Base-by-base conservation (phyloP, 1,140 invertebrate genomes). In the Saxidomus purpurata region DNA sequence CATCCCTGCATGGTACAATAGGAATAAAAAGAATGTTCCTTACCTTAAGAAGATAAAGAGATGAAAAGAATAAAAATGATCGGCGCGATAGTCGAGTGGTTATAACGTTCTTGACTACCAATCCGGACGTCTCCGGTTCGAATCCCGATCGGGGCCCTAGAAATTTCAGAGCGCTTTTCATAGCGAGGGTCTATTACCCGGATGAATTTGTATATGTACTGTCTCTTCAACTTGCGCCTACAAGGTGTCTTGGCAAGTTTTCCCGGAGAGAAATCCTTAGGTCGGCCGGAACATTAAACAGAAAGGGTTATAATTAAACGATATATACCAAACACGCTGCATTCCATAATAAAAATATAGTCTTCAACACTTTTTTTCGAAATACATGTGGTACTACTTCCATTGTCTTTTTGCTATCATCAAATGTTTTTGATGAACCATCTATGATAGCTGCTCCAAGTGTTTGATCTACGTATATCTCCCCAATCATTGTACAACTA, bases 271-370 rank as follows among this genome's bases (percentile, higher is more conserved):
- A 8, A 43, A 15, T 43, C 43, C 15, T 8, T 15, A 43, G 15
- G 4, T 43, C 15, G 43, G 3, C 19, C 8, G 22, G 19, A 55
- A 55, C 3, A 11, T 11, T 55, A 3, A 22, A 13, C 19, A 55
- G 15, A 55, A 13, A 13, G 2, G 28, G n/a, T 8, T n/a, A 25
- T n/a, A 63, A 1, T 28, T 11, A 47, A 40, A 22, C 15, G 17
- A 22, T 31, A n/a, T 25, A 22, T 25, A 74, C 69, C 69, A 74
- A 40, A 74, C 1, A 15, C 1, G 69, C 17, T 6, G 31, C 25
- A 74, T 74, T 74, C 69, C 69, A 74, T 8, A 74, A 28, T 19
- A 74, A 28, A 74, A 74, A 40, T 15, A 38, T 28, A 25, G 69
- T 38, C 2, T 74, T 47, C 6, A 38, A 38, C 2, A 74, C 19